Base-by-base conservation (phyloP, 2,888 invertebrate species). In the Quadroppia sp. region DNA sequence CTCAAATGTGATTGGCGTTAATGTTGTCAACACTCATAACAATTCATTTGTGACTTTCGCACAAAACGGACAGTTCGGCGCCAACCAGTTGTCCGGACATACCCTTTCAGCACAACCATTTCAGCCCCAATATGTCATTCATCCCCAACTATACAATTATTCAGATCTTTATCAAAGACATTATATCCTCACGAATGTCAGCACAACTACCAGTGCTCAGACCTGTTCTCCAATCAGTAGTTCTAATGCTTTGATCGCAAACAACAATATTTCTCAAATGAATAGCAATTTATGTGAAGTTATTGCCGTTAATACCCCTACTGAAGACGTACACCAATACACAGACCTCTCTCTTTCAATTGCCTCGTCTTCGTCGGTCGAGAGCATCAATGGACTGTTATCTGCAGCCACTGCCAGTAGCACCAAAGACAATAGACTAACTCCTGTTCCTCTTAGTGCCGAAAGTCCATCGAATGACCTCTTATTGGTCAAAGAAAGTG, bases 311-410 rank as follows among this genome's bases (percentile, higher is more conserved):
- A 74, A 74, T 40, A 25, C 67, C 59, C 42, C 61, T 25, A 50
- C 71, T 48, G 76, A 79, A 56, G 77, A 78, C 23, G 76, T 75
- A 72, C 79, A 80, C 32, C 79, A 80, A 64, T 80, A 80, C 74
- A 79, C 79, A 20, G 80, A 81, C 69, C 74, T 81, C 32, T 80
- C 79, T 73, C 78, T 79, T 11, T 74, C 75, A 15, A 74, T 75
- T 40, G 71, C 75, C 42, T 75, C 75, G 4, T 75, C 75, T 20
- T 74, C 69, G 13, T 53, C 74, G 6, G 64, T 25, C 4, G 75
- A 74, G 36, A 71, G 48, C 15, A 20, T 74, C 6, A 74, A 53
- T 32, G 74, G 70, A 17, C 40, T 75, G 23, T 71, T 75, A 17
- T 53, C 74, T 20, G 74, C 75, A n/a, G 74, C 75, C 30, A 72